Conservation (phyloP, 1,140 invertebrate species). For the Artemia franciscana region DNA sequence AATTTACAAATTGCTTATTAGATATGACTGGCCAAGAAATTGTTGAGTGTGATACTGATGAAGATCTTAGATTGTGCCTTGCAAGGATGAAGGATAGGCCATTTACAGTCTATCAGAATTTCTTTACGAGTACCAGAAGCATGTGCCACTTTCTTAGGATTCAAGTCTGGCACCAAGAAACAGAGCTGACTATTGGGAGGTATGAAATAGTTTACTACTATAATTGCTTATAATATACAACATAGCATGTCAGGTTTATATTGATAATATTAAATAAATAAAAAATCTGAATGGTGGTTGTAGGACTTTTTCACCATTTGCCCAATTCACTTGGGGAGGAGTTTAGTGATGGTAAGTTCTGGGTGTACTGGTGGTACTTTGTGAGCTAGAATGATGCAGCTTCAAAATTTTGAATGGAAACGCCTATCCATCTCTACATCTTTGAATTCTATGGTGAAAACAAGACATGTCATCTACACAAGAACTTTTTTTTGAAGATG, state of each 20-base stretch:
- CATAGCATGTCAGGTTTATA: background rate
- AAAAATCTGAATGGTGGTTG: background rate
- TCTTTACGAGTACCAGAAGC: conserved; percentile 40
- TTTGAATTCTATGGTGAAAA: too few species aligned
- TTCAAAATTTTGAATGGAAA: too few species aligned
- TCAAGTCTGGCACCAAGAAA: conserved; percentile 37
- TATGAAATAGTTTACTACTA: conserved; percentile 11
- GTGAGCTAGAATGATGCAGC: too few species aligned
- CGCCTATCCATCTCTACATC: too few species aligned
- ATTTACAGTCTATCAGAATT: conserved; percentile 34
- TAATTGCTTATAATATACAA: background rate
- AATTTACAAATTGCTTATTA: conserved; percentile 40
- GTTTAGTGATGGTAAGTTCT: too few species aligned
- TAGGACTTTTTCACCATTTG: background rate
- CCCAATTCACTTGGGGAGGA: background rate
- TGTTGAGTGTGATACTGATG: conserved; percentile 26
- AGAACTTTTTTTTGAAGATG: too few species aligned
- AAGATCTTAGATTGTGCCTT: conserved; percentile 26
- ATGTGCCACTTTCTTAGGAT: conserved; percentile 39
- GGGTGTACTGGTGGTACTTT: too few species aligned
- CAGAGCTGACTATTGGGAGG: conserved; percentile 28
- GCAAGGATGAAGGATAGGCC: conserved; percentile 29
- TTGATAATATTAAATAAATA: background rate
- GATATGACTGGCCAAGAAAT: conserved; percentile 28
- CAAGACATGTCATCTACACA: too few species aligned